Conservation (phyloP, 2,113 vertebrate species). For the Sinocyclocheilus grahami region DNA sequence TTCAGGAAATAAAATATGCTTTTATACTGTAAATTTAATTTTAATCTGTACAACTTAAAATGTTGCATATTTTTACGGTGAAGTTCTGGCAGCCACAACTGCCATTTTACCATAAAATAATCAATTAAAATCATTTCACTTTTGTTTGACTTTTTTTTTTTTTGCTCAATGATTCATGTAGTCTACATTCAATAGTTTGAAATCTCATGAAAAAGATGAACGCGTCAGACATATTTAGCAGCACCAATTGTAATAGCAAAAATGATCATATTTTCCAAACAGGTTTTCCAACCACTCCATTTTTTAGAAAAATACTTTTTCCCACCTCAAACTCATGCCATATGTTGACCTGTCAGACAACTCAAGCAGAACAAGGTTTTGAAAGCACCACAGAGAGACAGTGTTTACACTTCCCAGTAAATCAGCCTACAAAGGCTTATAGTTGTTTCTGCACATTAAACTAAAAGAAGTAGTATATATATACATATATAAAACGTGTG, state of each 20-base stretch:
- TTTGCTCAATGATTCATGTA: not conserved
- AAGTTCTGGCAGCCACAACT: too few relatives aligned
- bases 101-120: too few relatives aligned
- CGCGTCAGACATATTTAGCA: not conserved
- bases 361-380: conserved; percentile 17
- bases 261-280: not conserved
- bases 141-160: not conserved
- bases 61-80: too few relatives aligned
- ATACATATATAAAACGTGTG: not conserved
- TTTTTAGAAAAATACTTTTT: conserved; percentile 3
- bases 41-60: not conserved
- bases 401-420: conserved; percentile 2
- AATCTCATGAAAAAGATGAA: not conserved
- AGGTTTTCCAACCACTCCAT: not conserved
- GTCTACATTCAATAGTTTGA: not conserved
- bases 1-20: not conserved
- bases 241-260: not conserved
- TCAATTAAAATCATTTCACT: too few relatives aligned
- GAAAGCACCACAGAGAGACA: not conserved
- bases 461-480: not conserved
- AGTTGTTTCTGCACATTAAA: not conserved
- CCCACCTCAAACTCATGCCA: not conserved
- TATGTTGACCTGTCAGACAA: conserved; percentile 15
- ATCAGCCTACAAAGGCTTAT: not conserved
- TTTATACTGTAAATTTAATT: not conserved